Evolutionary conservation across 2,888 invertebrate species (phyloP).

Genomic region (Microdon myrmicae): DNA sequence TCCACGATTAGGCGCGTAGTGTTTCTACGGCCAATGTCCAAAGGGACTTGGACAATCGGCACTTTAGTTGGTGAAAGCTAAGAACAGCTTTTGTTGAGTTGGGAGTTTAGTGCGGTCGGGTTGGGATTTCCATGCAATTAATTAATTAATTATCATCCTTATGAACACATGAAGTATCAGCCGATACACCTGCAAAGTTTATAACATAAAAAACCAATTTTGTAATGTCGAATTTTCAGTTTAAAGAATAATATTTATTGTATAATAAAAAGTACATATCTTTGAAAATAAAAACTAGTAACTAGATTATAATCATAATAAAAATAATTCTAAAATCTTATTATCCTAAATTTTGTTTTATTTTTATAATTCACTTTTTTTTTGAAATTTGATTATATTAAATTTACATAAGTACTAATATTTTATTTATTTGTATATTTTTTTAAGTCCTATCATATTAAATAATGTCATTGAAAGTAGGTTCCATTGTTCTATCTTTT

Average conservation of each 20-base stretch:
- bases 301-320: constrained; percentile 28
- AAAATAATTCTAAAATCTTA: constrained; percentile 36
- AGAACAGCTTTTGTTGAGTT: no score
- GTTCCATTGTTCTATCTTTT: not conserved
- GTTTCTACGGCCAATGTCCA: no score
- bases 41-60: no score
- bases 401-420: constrained; percentile 40
- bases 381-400: constrained; percentile 33
- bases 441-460: constrained; percentile 10
- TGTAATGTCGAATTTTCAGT: constrained; percentile 24
- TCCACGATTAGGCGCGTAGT: no score
- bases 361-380: constrained; percentile 4
- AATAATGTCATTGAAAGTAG: not conserved
- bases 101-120: no score
- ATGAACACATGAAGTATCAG: no score
- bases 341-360: constrained; percentile 17
- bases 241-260: constrained; percentile 45
- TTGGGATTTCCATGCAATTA: no score
- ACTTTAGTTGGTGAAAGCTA: no score
- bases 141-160: no score
- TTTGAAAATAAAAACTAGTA: constrained; percentile 40
- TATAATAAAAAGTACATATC: constrained; percentile 44
- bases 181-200: no score
- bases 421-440: constrained; percentile 20
- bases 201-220: no score